phyloP scores from a whole-genome alignment of 1,140 invertebrate species.

The Drosophila equinoxialis region DNA sequence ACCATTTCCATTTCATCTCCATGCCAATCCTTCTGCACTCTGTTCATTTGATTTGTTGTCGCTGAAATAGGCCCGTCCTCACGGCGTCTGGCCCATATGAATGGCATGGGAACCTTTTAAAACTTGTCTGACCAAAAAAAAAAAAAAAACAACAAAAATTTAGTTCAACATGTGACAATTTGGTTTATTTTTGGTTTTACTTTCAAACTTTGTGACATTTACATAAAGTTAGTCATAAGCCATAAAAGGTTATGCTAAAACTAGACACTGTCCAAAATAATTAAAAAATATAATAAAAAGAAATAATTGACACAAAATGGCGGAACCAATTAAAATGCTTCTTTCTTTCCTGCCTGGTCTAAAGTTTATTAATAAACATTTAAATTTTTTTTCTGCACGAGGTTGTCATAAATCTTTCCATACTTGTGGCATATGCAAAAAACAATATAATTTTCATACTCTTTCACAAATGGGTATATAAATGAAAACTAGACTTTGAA shows the following conservation, averaged over 20 bases:
- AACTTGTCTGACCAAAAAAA: conserved; percentile 57
- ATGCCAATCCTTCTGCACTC: conserved; percentile 1
- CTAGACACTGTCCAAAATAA: conserved; percentile 40
- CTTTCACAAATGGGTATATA: neutral
- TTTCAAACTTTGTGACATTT: conserved; percentile 19
- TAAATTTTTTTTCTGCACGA: conserved; percentile 29
- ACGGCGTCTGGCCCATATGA: neutral
- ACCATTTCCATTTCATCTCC: neutral
- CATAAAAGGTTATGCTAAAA: conserved; percentile 38
- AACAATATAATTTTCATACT: conserved; percentile 43
- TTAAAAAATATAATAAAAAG: conserved; percentile 19
- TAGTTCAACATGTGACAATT: conserved; percentile 58
- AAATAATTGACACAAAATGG: conserved; percentile 32
- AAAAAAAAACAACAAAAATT: conserved; percentile 33
- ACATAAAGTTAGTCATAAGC: conserved; percentile 25
- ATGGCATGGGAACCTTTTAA: conserved; percentile 44
- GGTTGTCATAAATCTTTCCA: conserved; percentile 78
- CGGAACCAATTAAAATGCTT: conserved; percentile 69
- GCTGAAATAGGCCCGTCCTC: conserved; percentile 1
- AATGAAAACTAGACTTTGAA: too few species aligned
- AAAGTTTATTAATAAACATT: conserved; percentile 72
- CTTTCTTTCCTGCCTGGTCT: conserved; percentile 32
- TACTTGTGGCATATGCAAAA: conserved; percentile 70
- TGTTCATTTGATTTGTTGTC: conserved; percentile 7
- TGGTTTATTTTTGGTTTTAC: conserved; percentile 31